phyloP scores from a whole-genome alignment of 23 tunicate species.

The Pegea sp. region DNA sequence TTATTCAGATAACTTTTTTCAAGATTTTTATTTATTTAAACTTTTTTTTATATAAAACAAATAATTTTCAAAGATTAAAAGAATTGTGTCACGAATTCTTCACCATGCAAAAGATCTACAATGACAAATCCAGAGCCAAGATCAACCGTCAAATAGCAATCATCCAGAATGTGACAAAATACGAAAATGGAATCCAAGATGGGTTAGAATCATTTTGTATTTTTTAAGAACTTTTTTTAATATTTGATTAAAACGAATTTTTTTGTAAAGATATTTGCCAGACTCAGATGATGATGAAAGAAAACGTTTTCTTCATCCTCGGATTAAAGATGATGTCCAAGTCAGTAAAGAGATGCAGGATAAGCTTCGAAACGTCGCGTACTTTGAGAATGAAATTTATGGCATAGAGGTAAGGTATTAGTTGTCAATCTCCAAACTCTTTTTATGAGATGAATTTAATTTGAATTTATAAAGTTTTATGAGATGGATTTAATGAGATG shows the following conservation, averaged over 20 bases:
- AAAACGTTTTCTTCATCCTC: conserved; percentile 30
- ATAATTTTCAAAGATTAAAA: conserved; percentile 18
- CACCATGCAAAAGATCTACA: conserved; percentile 46
- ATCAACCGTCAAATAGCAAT: conserved; percentile 54
- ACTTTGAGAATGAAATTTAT: conserved; percentile 40
- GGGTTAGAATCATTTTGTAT: background rate
- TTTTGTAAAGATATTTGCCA: background rate
- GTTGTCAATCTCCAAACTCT: no score
- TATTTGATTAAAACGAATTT: background rate
- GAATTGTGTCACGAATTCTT: conserved; percentile 25
- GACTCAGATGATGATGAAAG: conserved; percentile 18
- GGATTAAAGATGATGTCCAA: conserved; percentile 37
- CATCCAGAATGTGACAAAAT: conserved; percentile 2
- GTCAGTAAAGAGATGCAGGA: conserved; percentile 46
- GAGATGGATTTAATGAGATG: no score
- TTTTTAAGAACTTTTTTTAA: background rate
- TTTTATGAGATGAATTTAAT: no score
- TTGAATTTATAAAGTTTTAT: no score
- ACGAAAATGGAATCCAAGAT: background rate
- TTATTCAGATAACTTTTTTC: background rate
- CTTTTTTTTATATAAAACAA: no score
- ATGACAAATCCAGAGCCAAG: conserved; percentile 18
- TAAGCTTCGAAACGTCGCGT: conserved; percentile 27
- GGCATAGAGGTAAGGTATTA: conserved; percentile 64
- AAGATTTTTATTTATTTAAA: no score